Base-by-base conservation (phyloP, 1,140 invertebrate species). In the Sycophaga agraensis region DNA sequence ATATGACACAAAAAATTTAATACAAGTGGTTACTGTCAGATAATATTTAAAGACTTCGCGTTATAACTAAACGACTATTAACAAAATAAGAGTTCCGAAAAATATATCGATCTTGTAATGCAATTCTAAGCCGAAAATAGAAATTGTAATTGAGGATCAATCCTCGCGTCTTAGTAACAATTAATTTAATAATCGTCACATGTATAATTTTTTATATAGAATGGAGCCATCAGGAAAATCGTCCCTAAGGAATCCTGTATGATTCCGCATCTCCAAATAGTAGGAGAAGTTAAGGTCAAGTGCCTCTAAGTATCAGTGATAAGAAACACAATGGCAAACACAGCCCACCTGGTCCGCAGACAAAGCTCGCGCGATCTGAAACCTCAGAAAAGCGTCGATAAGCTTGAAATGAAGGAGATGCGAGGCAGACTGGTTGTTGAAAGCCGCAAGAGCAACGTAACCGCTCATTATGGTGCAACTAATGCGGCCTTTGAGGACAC, bases 401-500 rank as follows among this genome's bases (percentile, higher is more conserved):
- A 91, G 49, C 83, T 94, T 66, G 93, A 96, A 70, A 86, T 95
- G 82, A 89, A 91, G 69, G 93, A 95, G 72, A 82, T 96, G 74
- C 84, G 90, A 49, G 90, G 90, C 1, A 84, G 91, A 45, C 79
- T 96, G 68, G 87, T 93, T 16, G 85, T 91, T 66, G 91, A 92
- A 66, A 63, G 12, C 9, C 61, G 61, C 17, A 82, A 77, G 59
- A 76, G 69, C 70, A 74, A 82, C 67, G 70, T 82, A 65, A 80
- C 84, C 69, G 78, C 83, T 69, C 83, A 86, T 76, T 94, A 94
- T 71, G 93, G 93, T 7, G 88, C 92, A 12, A 92, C 91, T 6
- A 96, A 95, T 74, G 86, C 87, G 43, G 92, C 86, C 26, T 96
- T 94, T 67, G 91, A 94, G 69, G 91, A 93, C 71, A 87, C 87